Conservation (phyloP, 2,888 invertebrate genomes). For the Herminia tarsipennalis region DNA sequence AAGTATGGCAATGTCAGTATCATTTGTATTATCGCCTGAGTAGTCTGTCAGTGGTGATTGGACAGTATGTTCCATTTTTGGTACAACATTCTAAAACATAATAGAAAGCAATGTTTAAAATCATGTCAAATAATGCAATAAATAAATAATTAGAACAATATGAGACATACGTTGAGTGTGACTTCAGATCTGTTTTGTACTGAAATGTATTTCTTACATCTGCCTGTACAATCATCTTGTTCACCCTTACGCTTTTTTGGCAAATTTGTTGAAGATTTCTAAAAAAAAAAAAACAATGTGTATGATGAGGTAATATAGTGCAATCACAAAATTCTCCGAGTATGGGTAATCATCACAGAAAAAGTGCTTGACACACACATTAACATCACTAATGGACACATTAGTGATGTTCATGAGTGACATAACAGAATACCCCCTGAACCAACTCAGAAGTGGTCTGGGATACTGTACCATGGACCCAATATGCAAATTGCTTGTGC, state of each 20-base stretch:
- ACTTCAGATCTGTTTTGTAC: constrained; percentile 50
- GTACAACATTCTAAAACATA: constrained; percentile 53
- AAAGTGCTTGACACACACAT: no score
- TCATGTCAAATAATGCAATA: background rate
- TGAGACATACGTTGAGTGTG: constrained; percentile 57
- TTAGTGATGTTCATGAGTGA: no score
- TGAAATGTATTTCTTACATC: constrained; percentile 57
- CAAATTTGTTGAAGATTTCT: constrained; percentile 62
- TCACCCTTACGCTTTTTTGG: constrained; percentile 77
- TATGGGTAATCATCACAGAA: no score
- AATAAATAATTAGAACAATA: background rate
- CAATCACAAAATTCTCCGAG: no score
- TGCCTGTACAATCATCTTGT: constrained; percentile 67
- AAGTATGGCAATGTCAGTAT: constrained; percentile 70
- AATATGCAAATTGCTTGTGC: no score
- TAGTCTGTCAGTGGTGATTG: constrained; percentile 76
- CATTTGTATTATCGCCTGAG: constrained; percentile 75
- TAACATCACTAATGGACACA: no score
- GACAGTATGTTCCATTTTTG: constrained; percentile 74
- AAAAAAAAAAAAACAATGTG: constrained; percentile 20
- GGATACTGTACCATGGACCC: no score
- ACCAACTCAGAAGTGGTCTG: no score
- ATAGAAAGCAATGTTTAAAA: background rate
- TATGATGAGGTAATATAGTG: background rate
- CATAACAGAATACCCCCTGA: no score